These are phyloP conservation scores for Gambelia wislizenii DNA, from an alignment of 2,797 vertebrate genomes.

Conservation along the genomic window DNA sequence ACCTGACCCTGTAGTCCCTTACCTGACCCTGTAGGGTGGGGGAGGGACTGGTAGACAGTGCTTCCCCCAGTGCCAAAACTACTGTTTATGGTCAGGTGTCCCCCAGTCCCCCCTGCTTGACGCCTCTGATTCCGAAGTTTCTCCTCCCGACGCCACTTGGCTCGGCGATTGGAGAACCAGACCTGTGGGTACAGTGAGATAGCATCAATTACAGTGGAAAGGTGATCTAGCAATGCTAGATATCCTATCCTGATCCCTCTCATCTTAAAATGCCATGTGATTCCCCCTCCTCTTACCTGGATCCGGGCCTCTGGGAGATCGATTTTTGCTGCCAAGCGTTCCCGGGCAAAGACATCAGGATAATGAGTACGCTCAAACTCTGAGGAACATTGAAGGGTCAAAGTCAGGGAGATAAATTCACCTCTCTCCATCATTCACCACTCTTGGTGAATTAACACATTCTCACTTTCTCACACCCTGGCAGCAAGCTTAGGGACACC, in stretches of 20 bases:
- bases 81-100: conserved; percentile 61
- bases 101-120: conserved; percentile 81
- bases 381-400: conserved; percentile 58
- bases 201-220: not conserved
- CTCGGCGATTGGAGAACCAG: conserved; percentile 91
- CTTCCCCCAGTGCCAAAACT: conserved; percentile 66
- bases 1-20: not conserved
- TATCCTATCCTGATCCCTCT: not conserved
- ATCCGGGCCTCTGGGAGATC: conserved; percentile 90
- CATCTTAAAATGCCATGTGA: not conserved
- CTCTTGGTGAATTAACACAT: not conserved
- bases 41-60: conserved; percentile 81
- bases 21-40: conserved; percentile 82
- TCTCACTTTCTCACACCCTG: no score
- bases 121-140: conserved; percentile 88
- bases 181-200: conserved; percentile 78
- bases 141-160: conserved; percentile 91
- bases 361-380: conserved; percentile 92
- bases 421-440: not conserved
- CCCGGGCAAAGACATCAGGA: conserved; percentile 89
- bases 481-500: not conserved
- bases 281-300: conserved; percentile 77
- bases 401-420: not conserved
- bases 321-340: conserved; percentile 89
- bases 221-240: not conserved